phyloP scores from a whole-genome alignment of 2,888 invertebrate species.

The Synanthedon vespiformis region DNA sequence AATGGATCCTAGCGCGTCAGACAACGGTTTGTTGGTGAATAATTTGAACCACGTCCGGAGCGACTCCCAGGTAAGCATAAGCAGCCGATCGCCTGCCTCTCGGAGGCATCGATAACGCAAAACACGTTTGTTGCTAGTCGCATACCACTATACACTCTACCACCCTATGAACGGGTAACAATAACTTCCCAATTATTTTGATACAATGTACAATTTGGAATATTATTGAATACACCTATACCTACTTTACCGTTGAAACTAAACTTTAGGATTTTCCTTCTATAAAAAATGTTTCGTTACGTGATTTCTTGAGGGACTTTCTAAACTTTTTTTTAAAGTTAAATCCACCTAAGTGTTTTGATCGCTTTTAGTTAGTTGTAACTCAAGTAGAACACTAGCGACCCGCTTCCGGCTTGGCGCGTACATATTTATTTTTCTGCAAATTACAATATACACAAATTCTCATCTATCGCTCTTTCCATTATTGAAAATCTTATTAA shows the following conservation, averaged over 20 bases:
- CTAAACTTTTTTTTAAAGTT: too few relatives aligned
- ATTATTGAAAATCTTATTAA: too few relatives aligned
- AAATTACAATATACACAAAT: too few relatives aligned
- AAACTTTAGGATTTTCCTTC: too few relatives aligned
- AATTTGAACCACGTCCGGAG: constrained; percentile 65
- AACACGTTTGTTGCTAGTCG: constrained; percentile 51
- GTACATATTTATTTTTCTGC: too few relatives aligned
- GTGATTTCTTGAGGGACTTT: too few relatives aligned
- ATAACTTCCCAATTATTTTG: constrained; percentile 48
- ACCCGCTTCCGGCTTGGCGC: too few relatives aligned
- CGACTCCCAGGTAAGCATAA: constrained; percentile 66
- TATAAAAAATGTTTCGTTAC: too few relatives aligned
- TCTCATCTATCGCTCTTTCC: too few relatives aligned
- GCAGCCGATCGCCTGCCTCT: constrained; percentile 14
- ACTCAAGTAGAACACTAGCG: too few relatives aligned
- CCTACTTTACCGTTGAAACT: neutral
- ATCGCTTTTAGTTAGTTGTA: too few relatives aligned
- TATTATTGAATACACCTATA: constrained; percentile 11
- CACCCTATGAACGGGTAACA: constrained; percentile 56
- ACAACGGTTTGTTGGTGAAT: constrained; percentile 63
- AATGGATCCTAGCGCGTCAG: constrained; percentile 62
- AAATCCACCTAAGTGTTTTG: too few relatives aligned
- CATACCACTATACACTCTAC: constrained; percentile 24
- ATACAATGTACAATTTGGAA: constrained; percentile 16
- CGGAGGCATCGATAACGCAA: constrained; percentile 39